Percentiles rank a stretch among this genome's conserved stretches.
These are phyloP conservation scores for Eupeodes luniger DNA, from an alignment of 2,888 invertebrate species.

Conservation along the genomic window DNA sequence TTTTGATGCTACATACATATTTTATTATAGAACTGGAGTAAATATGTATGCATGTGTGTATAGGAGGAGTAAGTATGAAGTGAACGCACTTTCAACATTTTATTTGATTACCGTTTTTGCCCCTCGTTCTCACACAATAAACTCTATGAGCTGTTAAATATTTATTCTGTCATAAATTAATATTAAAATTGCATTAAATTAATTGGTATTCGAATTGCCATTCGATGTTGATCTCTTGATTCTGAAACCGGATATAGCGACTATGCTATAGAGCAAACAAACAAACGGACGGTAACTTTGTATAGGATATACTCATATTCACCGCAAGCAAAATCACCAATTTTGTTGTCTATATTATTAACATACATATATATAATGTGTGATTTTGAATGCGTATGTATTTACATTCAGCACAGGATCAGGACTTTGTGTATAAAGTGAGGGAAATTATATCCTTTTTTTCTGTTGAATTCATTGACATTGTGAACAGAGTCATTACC, in stretches of 20 bases:
- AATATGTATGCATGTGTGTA: too few relatives aligned
- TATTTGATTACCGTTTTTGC: slow-evolving; percentile 28
- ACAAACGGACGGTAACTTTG: neutral
- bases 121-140: slow-evolving; percentile 42
- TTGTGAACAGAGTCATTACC: slow-evolving; percentile 28
- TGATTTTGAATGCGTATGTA: neutral
- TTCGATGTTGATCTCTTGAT: slow-evolving; percentile 43
- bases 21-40: too few relatives aligned
- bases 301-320: slow-evolving; percentile 9
- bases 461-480: slow-evolving; percentile 7
- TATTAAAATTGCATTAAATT: slow-evolving; percentile 61
- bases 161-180: slow-evolving; percentile 54
- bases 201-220: slow-evolving; percentile 49
- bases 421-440: neutral
- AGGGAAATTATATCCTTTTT: neutral
- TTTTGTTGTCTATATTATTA: slow-evolving; percentile 15
- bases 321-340: slow-evolving; percentile 48
- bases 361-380: neutral
- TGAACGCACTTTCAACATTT: slow-evolving; percentile 7
- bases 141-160: slow-evolving; percentile 50
- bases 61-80: neutral
- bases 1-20: neutral
- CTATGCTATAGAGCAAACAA: neutral
- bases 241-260: slow-evolving; percentile 32
- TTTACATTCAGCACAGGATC: neutral